Evolutionary conservation across 2,888 invertebrate genomes (phyloP), one percentile per base, ranked within the genome.

Genomic region (Hirtodrosophila alboralis): DNA sequence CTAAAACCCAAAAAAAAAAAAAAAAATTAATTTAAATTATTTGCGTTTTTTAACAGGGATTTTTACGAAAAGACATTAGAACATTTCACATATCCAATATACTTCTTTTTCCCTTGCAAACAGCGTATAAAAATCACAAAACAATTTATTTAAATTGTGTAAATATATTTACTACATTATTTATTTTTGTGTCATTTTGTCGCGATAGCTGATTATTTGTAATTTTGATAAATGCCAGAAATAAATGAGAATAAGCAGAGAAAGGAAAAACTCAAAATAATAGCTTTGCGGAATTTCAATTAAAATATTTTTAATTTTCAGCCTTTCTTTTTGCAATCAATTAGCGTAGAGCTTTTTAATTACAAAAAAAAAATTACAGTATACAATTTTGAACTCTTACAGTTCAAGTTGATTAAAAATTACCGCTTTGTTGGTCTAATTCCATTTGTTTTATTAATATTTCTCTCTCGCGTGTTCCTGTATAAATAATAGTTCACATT

Each of bases 91-190:
- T n/a, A n/a, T n/a, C n/a, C n/a, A n/a, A n/a, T n/a, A n/a, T n/a
- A n/a, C n/a, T n/a, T n/a, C n/a, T n/a, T n/a, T n/a, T n/a, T n/a
- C n/a, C n/a, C n/a, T n/a, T n/a, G n/a, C n/a, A n/a, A n/a, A n/a
- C n/a, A n/a, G n/a, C n/a, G n/a, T n/a, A 21, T 33, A 33, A 16
- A 41, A 40, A 37, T 8, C 33, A 54, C 14, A 73, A 73, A 57
- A 51, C 28, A 59, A 49, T 54, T 65, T 78, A 58, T 61, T 76
- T 57, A 69, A 72, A 64, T 77, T 76, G 65, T 60, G 69, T 51
- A 70, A 75, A 81, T 60, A 77, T 81, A 48, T 64, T 68, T 70
- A 52, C 33, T 44, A 43, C 27, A 56, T 13, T 61, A 31, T 53
- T 58, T 52, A 45, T 47, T 40, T 41, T 10, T 28, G 31, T 5